A percentile compares a stretch with the other conserved stretches of the same genome.
Evolutionary conservation across 2,888 invertebrate genomes (phyloP).

Genomic region (Coenonympha arcania): DNA sequence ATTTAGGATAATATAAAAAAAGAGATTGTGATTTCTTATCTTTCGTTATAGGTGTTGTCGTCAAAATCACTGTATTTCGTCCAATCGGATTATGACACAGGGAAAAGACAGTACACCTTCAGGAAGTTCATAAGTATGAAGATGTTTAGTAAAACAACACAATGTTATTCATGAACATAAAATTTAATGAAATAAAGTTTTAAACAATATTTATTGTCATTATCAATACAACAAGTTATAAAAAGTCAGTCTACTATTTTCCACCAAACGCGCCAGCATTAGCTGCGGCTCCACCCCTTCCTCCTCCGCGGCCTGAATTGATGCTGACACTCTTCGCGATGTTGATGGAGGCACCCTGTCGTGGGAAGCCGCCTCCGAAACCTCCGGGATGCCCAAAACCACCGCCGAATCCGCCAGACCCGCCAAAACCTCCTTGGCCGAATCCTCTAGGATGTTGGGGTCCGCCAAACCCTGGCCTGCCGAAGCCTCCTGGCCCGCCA

Average conservation of each 20-base stretch:
- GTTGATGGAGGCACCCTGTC: constrained; percentile 28
- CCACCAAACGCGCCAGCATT: constrained; percentile 29
- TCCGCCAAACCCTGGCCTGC: background rate
- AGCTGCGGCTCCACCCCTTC: constrained; percentile 22
- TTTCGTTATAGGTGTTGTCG: too few species aligned
- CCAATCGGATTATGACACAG: too few species aligned
- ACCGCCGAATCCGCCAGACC: too few species aligned
- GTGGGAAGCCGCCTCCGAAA: constrained; percentile 14
- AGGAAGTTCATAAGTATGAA: too few species aligned
- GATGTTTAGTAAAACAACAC: too few species aligned
- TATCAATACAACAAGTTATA: background rate
- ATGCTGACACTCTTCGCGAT: constrained; percentile 48
- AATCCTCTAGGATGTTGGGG: constrained; percentile 3
- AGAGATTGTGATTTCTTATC: too few species aligned
- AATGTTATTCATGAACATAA: too few species aligned
- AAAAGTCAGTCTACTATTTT: background rate
- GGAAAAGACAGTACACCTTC: too few species aligned
- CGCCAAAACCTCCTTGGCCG: constrained; percentile 22
- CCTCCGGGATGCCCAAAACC: constrained; percentile 21
- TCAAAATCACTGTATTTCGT: too few species aligned
- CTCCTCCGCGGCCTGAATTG: constrained; percentile 28
- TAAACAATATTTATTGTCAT: background rate
- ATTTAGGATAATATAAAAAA: too few species aligned
- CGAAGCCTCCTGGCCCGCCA: constrained; percentile 1
- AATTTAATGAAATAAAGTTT: too few species aligned